phyloP scores from a whole-genome alignment of 2,797 vertebrate species.

The Limosa lapponica region DNA sequence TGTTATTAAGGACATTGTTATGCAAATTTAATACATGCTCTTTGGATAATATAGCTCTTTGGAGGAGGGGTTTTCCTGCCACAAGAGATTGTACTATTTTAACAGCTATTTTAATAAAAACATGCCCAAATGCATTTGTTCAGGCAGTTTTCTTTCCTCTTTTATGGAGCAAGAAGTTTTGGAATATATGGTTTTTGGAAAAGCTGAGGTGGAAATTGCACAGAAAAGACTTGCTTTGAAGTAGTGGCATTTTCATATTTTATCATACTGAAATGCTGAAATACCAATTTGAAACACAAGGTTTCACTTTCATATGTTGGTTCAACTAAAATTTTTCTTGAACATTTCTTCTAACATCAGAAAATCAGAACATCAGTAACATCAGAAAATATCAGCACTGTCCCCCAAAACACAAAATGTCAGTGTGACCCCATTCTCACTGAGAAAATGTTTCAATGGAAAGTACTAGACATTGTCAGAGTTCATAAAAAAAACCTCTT shows the following conservation, averaged over 20 bases:
- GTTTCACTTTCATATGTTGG: background rate
- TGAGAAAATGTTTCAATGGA: background rate
- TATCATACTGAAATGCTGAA: background rate
- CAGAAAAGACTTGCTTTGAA: background rate
- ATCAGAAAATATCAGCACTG: background rate
- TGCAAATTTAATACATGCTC: background rate
- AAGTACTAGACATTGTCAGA: background rate
- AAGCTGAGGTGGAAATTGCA: background rate
- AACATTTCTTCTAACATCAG: background rate
- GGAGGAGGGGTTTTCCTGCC: background rate
- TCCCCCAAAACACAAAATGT: background rate
- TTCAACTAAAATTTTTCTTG: background rate
- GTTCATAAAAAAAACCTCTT: background rate
- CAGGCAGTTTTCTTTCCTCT: background rate
- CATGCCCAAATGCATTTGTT: background rate
- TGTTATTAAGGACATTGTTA: slow-evolving; percentile 28
- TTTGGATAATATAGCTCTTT: background rate
- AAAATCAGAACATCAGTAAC: background rate
- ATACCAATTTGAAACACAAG: background rate
- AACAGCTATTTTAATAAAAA: slow-evolving; percentile 18
- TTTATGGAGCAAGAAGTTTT: background rate
- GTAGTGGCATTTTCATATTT: background rate
- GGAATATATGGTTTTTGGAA: background rate
- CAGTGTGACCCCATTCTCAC: background rate
- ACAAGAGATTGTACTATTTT: background rate